Evolutionary conservation across 1,140 invertebrate genomes (phyloP).

Genomic region (Grapholita molesta): DNA sequence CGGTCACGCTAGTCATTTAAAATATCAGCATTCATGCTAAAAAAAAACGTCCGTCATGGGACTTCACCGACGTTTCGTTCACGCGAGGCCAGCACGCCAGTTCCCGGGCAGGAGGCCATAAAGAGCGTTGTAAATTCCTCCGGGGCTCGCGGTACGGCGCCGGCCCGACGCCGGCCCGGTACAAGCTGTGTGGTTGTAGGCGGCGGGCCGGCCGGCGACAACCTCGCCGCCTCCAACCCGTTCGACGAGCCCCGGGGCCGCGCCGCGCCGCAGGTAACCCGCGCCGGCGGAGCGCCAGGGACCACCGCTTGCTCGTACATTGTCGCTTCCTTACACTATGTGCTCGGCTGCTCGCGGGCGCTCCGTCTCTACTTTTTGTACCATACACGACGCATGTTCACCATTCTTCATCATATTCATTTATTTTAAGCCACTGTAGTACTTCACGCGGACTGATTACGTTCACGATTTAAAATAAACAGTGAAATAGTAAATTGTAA

Average conservation of each 20-base stretch:
- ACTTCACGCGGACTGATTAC: neutral
- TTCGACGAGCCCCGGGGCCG: slow-evolving; percentile 86
- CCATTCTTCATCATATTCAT: neutral
- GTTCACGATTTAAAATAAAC: neutral
- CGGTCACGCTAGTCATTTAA: slow-evolving; percentile 21
- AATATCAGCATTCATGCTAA: neutral
- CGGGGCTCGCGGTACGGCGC: neutral
- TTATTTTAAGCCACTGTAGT: neutral
- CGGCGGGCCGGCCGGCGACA: slow-evolving; percentile 79
- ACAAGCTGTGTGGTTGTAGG: slow-evolving; percentile 68
- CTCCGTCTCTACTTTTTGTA: neutral
- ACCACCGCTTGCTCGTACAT: neutral
- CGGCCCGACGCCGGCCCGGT: slow-evolving; percentile 20
- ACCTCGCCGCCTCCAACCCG: slow-evolving; percentile 89
- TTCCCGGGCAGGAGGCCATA: too few relatives aligned
- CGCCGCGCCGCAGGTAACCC: slow-evolving; percentile 69
- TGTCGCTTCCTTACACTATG: too few relatives aligned
- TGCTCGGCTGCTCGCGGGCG: neutral
- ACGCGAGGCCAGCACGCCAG: too few relatives aligned
- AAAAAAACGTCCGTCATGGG: too few relatives aligned
- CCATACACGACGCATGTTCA: neutral
- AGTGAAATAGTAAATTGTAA: too few relatives aligned
- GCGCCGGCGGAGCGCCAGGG: neutral
- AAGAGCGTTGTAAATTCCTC: neutral
- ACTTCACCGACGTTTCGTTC: too few relatives aligned